Evolutionary conservation across 2,113 vertebrate genomes (phyloP).

Genomic region (Oryzias curvinotus): DNA sequence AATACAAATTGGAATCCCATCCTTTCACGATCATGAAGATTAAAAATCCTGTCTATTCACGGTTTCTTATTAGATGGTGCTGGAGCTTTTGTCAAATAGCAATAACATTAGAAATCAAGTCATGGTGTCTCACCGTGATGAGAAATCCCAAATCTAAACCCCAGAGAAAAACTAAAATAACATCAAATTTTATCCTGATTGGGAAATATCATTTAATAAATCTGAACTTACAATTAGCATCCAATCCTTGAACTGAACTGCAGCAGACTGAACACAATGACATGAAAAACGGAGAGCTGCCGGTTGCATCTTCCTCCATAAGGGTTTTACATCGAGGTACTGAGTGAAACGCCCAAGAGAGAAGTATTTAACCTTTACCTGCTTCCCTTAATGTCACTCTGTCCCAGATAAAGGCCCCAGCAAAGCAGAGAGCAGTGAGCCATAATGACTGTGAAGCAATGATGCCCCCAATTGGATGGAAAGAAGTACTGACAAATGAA

Average conservation of each 20-base stretch:
- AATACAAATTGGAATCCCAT: too few relatives aligned
- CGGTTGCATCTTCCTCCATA: conserved; percentile 30
- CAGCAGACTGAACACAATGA: conserved; percentile 25
- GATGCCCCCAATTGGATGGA: conserved; percentile 61
- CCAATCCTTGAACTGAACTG: conserved; percentile 25
- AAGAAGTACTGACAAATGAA: not conserved
- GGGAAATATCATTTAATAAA: conserved; percentile 20
- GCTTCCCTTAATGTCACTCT: conserved; percentile 65
- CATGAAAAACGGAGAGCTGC: conserved; percentile 35
- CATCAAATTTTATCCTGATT: conserved; percentile 15
- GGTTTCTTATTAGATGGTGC: too few relatives aligned
- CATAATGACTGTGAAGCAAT: conserved; percentile 44
- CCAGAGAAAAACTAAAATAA: not conserved
- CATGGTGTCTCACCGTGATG: conserved; percentile 10
- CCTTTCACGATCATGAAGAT: too few relatives aligned
- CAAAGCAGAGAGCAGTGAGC: not conserved
- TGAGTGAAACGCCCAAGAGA: conserved; percentile 52
- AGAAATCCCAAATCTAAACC: not conserved
- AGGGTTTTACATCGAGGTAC: conserved; percentile 32
- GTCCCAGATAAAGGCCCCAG: conserved; percentile 46
- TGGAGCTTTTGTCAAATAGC: too few relatives aligned
- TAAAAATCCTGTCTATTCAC: too few relatives aligned
- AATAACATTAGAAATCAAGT: conserved; percentile 12
- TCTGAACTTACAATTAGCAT: conserved; percentile 40
- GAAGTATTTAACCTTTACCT: conserved; percentile 74